Base-by-base conservation (phyloP, 2,797 vertebrate species). In the Tauraco hartlaubi region DNA sequence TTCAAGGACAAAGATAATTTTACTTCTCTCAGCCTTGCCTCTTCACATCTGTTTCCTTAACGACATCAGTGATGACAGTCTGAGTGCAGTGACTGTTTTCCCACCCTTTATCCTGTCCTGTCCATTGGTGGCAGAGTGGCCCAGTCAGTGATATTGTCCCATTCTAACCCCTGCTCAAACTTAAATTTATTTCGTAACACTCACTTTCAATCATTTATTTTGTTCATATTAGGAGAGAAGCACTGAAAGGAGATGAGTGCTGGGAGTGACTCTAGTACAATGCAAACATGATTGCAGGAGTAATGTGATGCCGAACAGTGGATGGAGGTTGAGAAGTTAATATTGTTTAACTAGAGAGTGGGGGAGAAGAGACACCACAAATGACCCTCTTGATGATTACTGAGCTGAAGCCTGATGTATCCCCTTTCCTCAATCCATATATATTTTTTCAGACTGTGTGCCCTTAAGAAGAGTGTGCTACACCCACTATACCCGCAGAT, bases 31-130 rank as follows among this genome's bases (percentile, higher is more conserved):
- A 76, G 25, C 20, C 29, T 82, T 82, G 31, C 26, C 43, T 48
- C 23, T 84, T 72, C 58, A 41, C 2, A 2, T 4, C 18, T 63
- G 2, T 83, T 71, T 77, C 41, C 37, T 71, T 85, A 80, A 41
- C 2, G 9, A 61, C 1, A 1, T 6, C 2, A 2, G 5, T 16
- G n/a, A 80, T 64, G 33, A 25, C 14, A 55, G 6, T 31, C 21
- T 39, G 56, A 59, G 15, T 11, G 9, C 5, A 3, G 13, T 19
- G 11, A 16, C 18, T 89, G 28, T 39, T 58, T 86, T 85, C 39
- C 17, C 26, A 80, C 5, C 6, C 17, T 54, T 78, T 68, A 22
- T 44, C 21, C 23, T 9, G 4, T 51, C 63, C 39, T 66, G 16
- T 15, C 23, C 2, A 0, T 4, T 43, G 19, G 23, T 43, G 62